Base-by-base conservation (phyloP, 2,113 vertebrate species). In the Saguinus imperator region DNA sequence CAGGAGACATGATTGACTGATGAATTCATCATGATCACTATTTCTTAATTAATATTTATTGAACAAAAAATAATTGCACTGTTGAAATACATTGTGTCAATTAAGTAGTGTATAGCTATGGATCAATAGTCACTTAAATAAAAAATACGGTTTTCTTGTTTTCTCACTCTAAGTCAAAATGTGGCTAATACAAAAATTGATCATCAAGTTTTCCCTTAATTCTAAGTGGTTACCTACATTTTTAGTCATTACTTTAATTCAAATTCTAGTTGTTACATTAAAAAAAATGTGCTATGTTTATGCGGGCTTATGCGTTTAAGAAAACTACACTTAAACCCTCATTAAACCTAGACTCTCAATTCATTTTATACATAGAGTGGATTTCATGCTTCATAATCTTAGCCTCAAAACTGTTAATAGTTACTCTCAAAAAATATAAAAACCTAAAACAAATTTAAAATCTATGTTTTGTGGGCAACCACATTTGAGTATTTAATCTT, bases 41-140 rank as follows among this genome's bases (percentile, higher is more conserved):
- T 89, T 95, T 89, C 16, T 32, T 82, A 96, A 89, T 96, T 97
- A 97, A 97, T 98, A 96, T 91, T 86, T 93, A 43, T 72, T 97
- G 85, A 96, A 92, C 81, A 98, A 97, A 81, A 52, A 89, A 95
- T 81, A 93, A 43, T 97, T 66, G 96, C 58, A 93, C 87, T 93
- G 43, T 79, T 95, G 76, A 80, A 72, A 81, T 75, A 61, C 8
- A 89, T 96, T 50, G 68, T 96, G 7, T 90, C 85, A 95, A 77
- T 13, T 82, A 43, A 95, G 80, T 96, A 76, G 84, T 96, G 3
- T 97, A 81, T 37, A 5, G 76, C 40, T 73, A 43, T 88, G 55
- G 20, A 79, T 92, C n/a, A 43, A 45, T 48, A 95, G 73, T 90
- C 70, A 91, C 89, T 95, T 91, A 72, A 27, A 73, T 58, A 96